Evolutionary conservation across 2,797 vertebrate species (phyloP).

Genomic region (Fistularia commersonii): DNA sequence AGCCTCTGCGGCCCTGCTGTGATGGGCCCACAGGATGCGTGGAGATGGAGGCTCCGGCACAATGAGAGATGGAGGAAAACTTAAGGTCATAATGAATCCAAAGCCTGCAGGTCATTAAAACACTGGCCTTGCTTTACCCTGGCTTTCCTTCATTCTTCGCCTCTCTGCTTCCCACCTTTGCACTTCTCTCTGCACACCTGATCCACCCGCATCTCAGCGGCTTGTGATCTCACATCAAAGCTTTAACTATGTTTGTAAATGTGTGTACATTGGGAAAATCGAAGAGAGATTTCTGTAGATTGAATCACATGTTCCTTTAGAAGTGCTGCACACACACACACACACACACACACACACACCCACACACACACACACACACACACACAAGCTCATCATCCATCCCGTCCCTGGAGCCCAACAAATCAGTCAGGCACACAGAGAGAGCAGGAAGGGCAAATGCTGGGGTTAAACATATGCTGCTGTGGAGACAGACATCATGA

Average conservation of each 20-base stretch:
- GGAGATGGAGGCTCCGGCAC: constrained; percentile 2
- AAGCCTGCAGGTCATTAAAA: constrained; percentile 48
- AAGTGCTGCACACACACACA: constrained; percentile 9
- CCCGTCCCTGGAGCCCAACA: constrained; percentile 63
- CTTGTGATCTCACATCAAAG: constrained; percentile 74
- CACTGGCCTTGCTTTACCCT: constrained; percentile 49
- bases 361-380: constrained; percentile 11
- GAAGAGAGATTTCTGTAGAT: constrained; percentile 38
- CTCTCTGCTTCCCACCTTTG: constrained; percentile 10
- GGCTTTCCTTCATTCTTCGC: constrained; percentile 22
- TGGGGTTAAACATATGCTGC: constrained; percentile 70
- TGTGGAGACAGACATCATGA: constrained; percentile 47
- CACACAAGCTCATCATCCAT: constrained; percentile 33
- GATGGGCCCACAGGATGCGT: constrained; percentile 25
- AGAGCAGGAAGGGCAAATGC: constrained; percentile 67
- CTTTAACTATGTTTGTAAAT: constrained; percentile 4
- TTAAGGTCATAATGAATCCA: constrained; percentile 43
- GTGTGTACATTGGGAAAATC: constrained; percentile 9
- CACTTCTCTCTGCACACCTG: constrained; percentile 47
- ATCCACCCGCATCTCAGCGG: constrained; percentile 60
- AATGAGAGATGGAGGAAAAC: constrained; percentile 5
- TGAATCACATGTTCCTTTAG: constrained; percentile 34
- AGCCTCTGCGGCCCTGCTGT: constrained; percentile 8
- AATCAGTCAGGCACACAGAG: constrained; percentile 71
- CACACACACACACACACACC: constrained; percentile 10